phyloP scores from a whole-genome alignment of 2,113 vertebrate genomes.

The Bubo bubo region DNA sequence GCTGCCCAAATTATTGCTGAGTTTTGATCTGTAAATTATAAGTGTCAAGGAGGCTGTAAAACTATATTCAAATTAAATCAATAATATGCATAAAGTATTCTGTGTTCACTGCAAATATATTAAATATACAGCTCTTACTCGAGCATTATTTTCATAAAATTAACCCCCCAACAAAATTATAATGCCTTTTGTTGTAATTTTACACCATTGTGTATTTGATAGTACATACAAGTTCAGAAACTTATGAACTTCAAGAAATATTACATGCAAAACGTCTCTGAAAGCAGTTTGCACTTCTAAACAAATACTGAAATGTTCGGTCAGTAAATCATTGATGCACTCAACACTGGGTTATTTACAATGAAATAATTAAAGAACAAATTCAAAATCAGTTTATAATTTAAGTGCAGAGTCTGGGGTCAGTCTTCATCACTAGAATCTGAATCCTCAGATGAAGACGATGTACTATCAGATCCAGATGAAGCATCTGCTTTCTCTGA shows the following conservation, averaged over 20 bases:
- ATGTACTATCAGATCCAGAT: conserved; percentile 90
- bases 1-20: conserved; percentile 99
- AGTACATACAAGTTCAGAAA: conserved; percentile 93
- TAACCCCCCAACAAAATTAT: conserved; percentile 97
- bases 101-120: conserved; percentile 99
- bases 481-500: conserved; percentile 92
- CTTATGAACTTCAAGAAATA: conserved; percentile 91
- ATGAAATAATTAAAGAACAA: conserved; percentile 82
- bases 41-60: conserved; percentile 93
- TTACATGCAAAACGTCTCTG: conserved; percentile 98
- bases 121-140: conserved; percentile 96
- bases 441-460: conserved; percentile 89
- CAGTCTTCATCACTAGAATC: conserved; percentile 96
- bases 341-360: conserved; percentile 98
- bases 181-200: conserved; percentile 97
- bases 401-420: conserved; percentile 89
- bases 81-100: conserved; percentile 93
- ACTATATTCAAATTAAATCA: conserved; percentile 97
- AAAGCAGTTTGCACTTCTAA: conserved; percentile 96
- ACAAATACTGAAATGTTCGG: conserved; percentile 94
- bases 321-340: conserved; percentile 91
- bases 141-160: conserved; percentile 97
- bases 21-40: conserved; percentile 97
- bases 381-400: conserved; percentile 88
- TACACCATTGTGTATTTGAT: conserved; percentile 91